These are phyloP conservation scores for Ametastegia equiseti DNA, from an alignment of 2,888 invertebrate species.

Conservation along the genomic window DNA sequence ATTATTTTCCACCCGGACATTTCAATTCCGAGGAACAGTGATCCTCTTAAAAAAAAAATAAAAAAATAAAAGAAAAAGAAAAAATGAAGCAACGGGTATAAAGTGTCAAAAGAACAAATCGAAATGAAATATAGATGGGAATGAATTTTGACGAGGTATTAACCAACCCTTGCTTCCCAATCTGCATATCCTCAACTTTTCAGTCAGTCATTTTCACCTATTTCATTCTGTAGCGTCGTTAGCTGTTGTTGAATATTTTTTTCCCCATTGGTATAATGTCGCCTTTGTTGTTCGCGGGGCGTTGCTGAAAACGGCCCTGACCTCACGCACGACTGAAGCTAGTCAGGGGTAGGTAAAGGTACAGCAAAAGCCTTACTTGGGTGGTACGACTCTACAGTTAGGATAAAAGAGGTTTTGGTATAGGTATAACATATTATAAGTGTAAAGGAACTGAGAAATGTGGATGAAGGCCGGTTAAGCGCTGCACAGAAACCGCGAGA, in stretches of 20 bases:
- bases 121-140: not conserved
- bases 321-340: constrained; percentile 1
- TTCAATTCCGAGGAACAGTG: not conserved
- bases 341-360: not conserved
- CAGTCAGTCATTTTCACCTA: not conserved
- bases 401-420: not conserved
- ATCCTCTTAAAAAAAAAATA: not conserved
- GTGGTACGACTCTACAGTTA: not conserved
- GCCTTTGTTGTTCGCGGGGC: not conserved
- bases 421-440: not conserved
- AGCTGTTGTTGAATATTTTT: not conserved
- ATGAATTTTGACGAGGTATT: not conserved
- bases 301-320: constrained; percentile 1
- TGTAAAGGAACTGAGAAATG: not conserved
- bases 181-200: not conserved
- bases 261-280: not conserved
- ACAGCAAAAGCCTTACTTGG: too few relatives aligned
- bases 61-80: not conserved
- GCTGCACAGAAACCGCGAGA: not conserved
- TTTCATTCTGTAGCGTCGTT: not conserved
- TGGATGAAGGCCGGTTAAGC: too few relatives aligned
- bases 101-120: not conserved
- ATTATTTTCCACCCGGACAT: too few relatives aligned
- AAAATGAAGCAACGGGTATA: not conserved
- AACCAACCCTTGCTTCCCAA: not conserved